Base-by-base conservation (phyloP, 2,888 invertebrate species). In the Lasioglossum villosulum region DNA sequence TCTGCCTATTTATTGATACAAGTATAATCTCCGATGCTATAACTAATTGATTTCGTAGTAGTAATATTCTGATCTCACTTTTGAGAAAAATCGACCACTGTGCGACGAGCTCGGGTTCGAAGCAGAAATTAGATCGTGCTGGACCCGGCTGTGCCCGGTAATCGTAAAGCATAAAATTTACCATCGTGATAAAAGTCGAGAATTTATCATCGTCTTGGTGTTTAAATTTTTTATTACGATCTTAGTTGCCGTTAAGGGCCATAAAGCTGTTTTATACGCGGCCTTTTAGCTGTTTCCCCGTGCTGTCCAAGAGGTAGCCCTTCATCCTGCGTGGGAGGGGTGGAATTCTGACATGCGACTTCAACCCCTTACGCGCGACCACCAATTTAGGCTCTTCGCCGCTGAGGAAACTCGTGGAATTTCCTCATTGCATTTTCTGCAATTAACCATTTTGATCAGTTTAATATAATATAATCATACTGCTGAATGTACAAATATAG, bases 171-270 rank as follows among this genome's bases (percentile, higher is more conserved):
- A 52, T 73, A 85, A 85, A 85, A 85, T 85, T 85, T 85, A 85
- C 68, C 85, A 80, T 85, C 80, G 85, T 76, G 85, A 85, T 85
- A 85, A 85, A 85, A 85, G 85, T 85, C 78, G 84, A 84, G 84
- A 78, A 84, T 84, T 84, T 84, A 84, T 84, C 85, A 84, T 84
- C 85, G 85, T 79, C 84, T 79, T 72, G 84, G 85, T 73, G 85
- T 84, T 85, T 84, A 85, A 85, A 85, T 85, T 84, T 85, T 84
- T 84, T 84, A 84, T 84, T 84, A 78, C 84, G 84, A 84, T 84
- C 84, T 84, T 84, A 84, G 84, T 84, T 84, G 84, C 84, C 84
- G 84, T 84, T 84, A 84, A 84, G 84, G 70, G 84, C 84, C 78
- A 71, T 84, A 84, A 84, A 84, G 84, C 78, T 84, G 84, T 78